Evolutionary conservation across 35 echinoderm and acorn worm species (phyloP).

Genomic region (Lytechinus variegatus): DNA sequence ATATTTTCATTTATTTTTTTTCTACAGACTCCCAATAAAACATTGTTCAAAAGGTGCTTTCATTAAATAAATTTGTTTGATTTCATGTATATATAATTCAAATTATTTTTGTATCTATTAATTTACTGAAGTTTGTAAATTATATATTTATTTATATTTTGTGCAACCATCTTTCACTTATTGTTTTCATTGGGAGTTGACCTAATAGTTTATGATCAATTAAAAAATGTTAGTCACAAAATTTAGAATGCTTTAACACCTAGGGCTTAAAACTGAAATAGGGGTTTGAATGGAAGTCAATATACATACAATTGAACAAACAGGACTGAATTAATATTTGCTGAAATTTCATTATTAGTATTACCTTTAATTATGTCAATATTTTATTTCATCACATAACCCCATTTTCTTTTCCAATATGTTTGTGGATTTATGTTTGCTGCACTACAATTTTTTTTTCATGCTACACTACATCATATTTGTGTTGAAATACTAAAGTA

Average conservation of each 20-base stretch:
- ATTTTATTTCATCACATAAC: background rate
- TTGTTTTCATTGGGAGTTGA: background rate
- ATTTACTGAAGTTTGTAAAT: background rate
- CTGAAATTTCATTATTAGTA: background rate
- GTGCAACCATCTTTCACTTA: background rate
- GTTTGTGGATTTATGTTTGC: background rate
- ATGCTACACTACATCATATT: background rate
- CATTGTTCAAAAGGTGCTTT: background rate
- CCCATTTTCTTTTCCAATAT: too few species aligned
- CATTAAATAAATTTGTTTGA: background rate
- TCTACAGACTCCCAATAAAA: background rate
- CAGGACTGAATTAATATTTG: background rate
- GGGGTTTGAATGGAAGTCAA: background rate
- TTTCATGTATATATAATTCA: background rate
- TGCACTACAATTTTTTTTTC: background rate
- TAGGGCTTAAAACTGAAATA: background rate
- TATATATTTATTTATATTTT: background rate
- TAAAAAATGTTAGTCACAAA: background rate
- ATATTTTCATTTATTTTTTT: background rate
- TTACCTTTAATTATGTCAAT: background rate
- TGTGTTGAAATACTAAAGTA: background rate
- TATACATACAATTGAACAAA: background rate
- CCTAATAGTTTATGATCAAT: background rate
- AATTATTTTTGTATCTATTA: background rate
- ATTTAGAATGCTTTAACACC: too few species aligned